These are phyloP conservation scores for Drosophila rubida DNA, from an alignment of 2,888 invertebrate genomes.

Conservation along the genomic window DNA sequence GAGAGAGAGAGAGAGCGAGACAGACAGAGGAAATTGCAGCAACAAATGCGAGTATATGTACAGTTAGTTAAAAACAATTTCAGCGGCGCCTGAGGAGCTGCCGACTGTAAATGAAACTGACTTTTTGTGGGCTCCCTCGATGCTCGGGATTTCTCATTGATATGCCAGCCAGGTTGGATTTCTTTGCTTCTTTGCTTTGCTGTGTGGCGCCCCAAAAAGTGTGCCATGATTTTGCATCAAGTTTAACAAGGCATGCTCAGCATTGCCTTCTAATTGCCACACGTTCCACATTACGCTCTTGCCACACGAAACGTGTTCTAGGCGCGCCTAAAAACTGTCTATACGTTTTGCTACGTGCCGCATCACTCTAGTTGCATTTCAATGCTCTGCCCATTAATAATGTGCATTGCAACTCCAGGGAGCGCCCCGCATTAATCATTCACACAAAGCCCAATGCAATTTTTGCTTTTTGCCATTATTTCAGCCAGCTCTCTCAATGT, in stretches of 20 bases:
- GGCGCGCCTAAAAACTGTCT: slow-evolving; percentile 3
- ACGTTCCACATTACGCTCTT: slow-evolving; percentile 49
- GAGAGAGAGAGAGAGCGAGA: not conserved
- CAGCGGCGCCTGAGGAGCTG: not conserved
- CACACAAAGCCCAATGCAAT: not conserved
- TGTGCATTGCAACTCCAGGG: not conserved
- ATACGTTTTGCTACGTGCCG: not conserved
- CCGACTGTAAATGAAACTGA: slow-evolving; percentile 41
- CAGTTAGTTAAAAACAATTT: slow-evolving; percentile 23
- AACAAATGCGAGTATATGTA: slow-evolving; percentile 18
- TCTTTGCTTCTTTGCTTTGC: not conserved
- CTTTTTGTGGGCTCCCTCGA: slow-evolving; percentile 3
- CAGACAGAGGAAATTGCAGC: slow-evolving; percentile 9
- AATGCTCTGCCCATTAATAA: not conserved
- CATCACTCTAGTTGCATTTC: not conserved
- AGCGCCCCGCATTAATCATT: not conserved
- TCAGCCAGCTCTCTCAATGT: not conserved
- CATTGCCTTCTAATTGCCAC: slow-evolving; percentile 52
- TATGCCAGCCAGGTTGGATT: slow-evolving; percentile 37
- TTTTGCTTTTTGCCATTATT: not conserved
- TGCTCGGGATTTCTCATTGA: slow-evolving; percentile 39
- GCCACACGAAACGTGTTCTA: slow-evolving; percentile 37
- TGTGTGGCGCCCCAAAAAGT: slow-evolving; percentile 32
- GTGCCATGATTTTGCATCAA: slow-evolving; percentile 17
- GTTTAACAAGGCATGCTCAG: slow-evolving; percentile 16